phyloP scores from a whole-genome alignment of 64 coral and sea anemone genomes.

The Montipora capricornis region DNA sequence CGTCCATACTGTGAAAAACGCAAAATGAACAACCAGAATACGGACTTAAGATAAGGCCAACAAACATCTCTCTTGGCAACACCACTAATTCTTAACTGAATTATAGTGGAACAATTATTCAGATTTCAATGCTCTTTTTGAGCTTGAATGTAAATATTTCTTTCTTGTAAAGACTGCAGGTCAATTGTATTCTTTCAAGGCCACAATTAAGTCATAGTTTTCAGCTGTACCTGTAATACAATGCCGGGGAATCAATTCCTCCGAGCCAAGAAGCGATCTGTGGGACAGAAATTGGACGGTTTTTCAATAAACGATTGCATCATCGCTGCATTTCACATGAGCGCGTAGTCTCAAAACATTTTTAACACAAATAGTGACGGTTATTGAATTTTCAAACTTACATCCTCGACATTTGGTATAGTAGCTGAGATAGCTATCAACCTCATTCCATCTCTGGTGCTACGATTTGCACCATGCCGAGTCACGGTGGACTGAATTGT shows the following conservation, averaged over 20 bases:
- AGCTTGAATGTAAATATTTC: neutral
- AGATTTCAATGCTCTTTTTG: neutral
- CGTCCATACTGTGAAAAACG: slow-evolving; percentile 88
- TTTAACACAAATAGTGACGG: no score
- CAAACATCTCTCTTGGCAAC: no score
- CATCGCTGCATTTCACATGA: no score
- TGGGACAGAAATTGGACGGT: neutral
- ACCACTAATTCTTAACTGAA: no score
- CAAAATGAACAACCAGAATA: neutral
- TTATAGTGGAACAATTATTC: no score
- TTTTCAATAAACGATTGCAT: neutral
- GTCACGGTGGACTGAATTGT: slow-evolving; percentile 91
- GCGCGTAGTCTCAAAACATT: no score
- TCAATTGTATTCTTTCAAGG: neutral
- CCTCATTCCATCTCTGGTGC: slow-evolving; percentile 66
- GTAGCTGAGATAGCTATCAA: slow-evolving; percentile 95
- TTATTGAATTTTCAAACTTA: slow-evolving; percentile 42
- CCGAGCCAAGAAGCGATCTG: slow-evolving; percentile 95
- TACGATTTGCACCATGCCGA: slow-evolving; percentile 57
- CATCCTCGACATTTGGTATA: slow-evolving; percentile 95
- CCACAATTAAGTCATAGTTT: neutral
- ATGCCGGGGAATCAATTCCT: slow-evolving; percentile 85
- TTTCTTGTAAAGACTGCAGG: neutral
- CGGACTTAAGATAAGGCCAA: neutral
- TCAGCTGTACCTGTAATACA: slow-evolving; percentile 82